Evolutionary conservation across 2,113 vertebrate genomes (phyloP), one percentile per base, ranked within the genome.

Genomic region (Cyanoramphus novaezelandiae): DNA sequence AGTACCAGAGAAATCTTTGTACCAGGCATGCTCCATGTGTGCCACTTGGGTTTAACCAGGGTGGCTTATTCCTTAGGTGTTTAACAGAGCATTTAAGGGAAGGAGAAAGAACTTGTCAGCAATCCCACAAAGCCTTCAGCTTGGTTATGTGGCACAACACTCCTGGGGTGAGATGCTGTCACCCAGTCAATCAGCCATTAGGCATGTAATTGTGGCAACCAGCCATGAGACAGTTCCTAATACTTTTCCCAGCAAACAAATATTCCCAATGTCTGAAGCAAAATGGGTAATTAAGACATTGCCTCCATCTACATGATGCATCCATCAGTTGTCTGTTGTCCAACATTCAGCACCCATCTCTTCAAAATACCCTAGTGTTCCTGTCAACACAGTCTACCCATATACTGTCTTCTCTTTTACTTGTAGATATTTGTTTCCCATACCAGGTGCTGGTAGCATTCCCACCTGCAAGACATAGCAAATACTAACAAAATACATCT

Each of bases 61-160:
- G 84, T 31, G 57, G 18, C n/a, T 70, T 81, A 88, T 53, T 97
- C 62, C 82, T 87, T 24, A 44, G 69, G 76, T 59, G 20, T 41
- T 94, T 90, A 92, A 52, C 8, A 75, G 71, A 70, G 68, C 53
- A 69, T 70, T 74, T 88, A 79, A 94, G 60, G 68, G 69, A 65
- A 93, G 72, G 72, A 96, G 92, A 93, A 96, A 86, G 67, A 25
- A 81, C 71, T 71, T 95, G 74, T 96, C 88, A 95, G 59, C 83
- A 91, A 90, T 62, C 41, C 65, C 41, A 59, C 59, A 82, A 84
- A 86, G 72, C 68, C 90, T 94, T 72, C 70, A 81, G 47, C 68
- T 89, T 86, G 88, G 65, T 84, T 92, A 60, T 88, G 77, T 86
- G 93, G 87, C 85, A 89, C 11, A 21, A 21, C 12, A 4, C 19